Percentiles rank a stretch among this genome's conserved stretches.
Evolutionary conservation across 2,888 invertebrate species (phyloP).

Genomic region (Sinotaia quadrata): DNA sequence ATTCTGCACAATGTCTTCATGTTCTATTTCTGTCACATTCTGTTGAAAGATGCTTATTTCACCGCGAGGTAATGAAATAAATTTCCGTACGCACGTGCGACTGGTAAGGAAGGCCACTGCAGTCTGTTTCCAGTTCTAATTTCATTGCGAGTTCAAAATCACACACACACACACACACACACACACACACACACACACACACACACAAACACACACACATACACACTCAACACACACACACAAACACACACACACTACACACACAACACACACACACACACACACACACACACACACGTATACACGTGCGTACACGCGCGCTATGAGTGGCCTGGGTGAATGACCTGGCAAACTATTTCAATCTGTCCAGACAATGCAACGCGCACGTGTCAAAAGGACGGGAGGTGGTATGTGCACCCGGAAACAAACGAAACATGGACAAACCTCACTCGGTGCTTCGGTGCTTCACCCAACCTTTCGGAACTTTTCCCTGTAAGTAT

Average conservation of each 20-base stretch:
- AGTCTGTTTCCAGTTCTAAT: too few species aligned
- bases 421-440: constrained; percentile 37
- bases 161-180: constrained; percentile 17
- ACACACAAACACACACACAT: too few species aligned
- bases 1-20: too few species aligned
- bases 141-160: too few species aligned
- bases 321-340: neutral
- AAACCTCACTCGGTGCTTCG: constrained; percentile 34
- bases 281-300: neutral
- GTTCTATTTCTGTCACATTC: too few species aligned
- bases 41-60: too few species aligned
- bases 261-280: too few species aligned
- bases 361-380: constrained; percentile 33
- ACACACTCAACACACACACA: too few species aligned
- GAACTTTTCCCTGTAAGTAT: constrained; percentile 15
- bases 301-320: neutral
- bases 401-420: constrained; percentile 37
- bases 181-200: constrained; percentile 9
- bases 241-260: too few species aligned
- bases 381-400: constrained; percentile 36
- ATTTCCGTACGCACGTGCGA: too few species aligned
- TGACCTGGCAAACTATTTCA: neutral
- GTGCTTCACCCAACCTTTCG: neutral
- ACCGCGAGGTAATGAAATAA: too few species aligned
- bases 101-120: too few species aligned